Base-by-base conservation (phyloP, 2,797 vertebrate genomes). In the Brachymystax lenok region DNA sequence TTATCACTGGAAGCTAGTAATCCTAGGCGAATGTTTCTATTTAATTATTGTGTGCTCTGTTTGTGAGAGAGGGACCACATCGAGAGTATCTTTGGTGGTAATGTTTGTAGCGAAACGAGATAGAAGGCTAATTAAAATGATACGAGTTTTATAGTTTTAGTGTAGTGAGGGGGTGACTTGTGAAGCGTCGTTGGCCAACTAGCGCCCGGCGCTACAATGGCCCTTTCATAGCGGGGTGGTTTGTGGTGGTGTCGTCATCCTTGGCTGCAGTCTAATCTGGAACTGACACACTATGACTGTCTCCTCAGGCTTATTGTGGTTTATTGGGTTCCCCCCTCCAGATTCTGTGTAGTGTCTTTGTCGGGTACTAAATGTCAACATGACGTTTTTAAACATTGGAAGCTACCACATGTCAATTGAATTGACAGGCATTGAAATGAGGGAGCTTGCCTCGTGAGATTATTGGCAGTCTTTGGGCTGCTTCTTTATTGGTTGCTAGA, bases 241-340 rank as follows among this genome's bases (percentile, higher is more conserved):
- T 46, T 87, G 77, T 54, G 69, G 80, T 89, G 86, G 87, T 94
- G 93, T 94, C 90, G 91, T 94, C 92, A 92, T 91, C 75, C 89
- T 94, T 96, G 95, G 94, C 93, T 83, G 61, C 81, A 4, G 77
- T 84, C 90, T 91, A 91, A 82, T 86, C 90, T 87, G 80, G 79
- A 89, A 88, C 24, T 92, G 83, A 80, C 59, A 63, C 93, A 93
- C 89, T 85, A 77, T 82, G 84, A 89, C 83, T 91, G 84, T 91
- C 88, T 88, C 82, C 61, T 81, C 86, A 86, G 88, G 87, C 87
- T 92, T 92, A 86, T 87, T 91, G 81, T 92, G 88, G 88, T 84
- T 92, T 93, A 87, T 94, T 86, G 90, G 87, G 85, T 90, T 86
- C 88, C 80, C 86, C 88, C 88, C 86, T 70, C 70, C 30, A 17